phyloP scores from a whole-genome alignment of 2,888 invertebrate species.

The Notodonta dromedarius region DNA sequence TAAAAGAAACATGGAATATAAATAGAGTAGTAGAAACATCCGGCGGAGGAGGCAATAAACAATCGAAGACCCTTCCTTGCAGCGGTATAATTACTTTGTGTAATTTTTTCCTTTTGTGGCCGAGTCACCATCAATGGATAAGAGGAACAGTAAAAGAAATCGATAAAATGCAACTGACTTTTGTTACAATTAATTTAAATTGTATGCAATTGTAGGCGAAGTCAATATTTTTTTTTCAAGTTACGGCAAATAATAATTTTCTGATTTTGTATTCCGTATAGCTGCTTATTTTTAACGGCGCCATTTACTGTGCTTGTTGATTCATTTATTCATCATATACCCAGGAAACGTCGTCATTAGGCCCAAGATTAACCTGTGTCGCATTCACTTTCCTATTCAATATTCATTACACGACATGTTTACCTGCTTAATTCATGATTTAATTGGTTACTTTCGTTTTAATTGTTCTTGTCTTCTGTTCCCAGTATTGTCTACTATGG shows the following conservation, averaged over 20 bases:
- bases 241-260: too few species aligned
- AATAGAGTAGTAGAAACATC: slow-evolving; percentile 62
- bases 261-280: not conserved
- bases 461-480: slow-evolving; percentile 21
- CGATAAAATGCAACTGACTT: not conserved
- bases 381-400: slow-evolving; percentile 60
- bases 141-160: slow-evolving; percentile 43
- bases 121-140: slow-evolving; percentile 33
- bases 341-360: slow-evolving; percentile 37
- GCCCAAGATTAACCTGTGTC: slow-evolving; percentile 38
- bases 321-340: slow-evolving; percentile 43
- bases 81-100: slow-evolving; percentile 65
- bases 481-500: slow-evolving; percentile 28
- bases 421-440: slow-evolving; percentile 50
- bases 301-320: slow-evolving; percentile 27
- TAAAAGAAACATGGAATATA: slow-evolving; percentile 42
- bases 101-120: slow-evolving; percentile 48
- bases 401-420: slow-evolving; percentile 64
- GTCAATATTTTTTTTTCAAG: too few species aligned
- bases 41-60: slow-evolving; percentile 72
- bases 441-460: slow-evolving; percentile 44
- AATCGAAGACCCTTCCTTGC: slow-evolving; percentile 68
- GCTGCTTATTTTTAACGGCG: not conserved
- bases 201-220: too few species aligned
- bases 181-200: too few species aligned